These are phyloP conservation scores for Diarsia brunnea DNA, from an alignment of 2,888 invertebrate genomes.

Conservation along the genomic window DNA sequence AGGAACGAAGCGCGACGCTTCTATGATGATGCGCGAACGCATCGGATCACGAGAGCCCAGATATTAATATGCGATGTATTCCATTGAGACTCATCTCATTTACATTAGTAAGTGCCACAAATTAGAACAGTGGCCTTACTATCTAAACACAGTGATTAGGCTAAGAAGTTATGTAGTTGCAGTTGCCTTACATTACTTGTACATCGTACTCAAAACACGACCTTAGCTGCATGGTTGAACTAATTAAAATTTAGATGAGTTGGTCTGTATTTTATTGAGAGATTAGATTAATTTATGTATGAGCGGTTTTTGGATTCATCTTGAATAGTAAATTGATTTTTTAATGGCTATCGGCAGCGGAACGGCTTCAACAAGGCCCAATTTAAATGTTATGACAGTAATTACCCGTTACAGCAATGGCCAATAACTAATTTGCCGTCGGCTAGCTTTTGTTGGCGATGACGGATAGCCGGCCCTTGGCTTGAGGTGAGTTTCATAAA, in stretches of 20 bases:
- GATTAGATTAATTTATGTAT: conserved; percentile 26
- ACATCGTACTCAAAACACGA: conserved; percentile 25
- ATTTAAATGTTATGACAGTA: conserved; percentile 26
- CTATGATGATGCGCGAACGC: conserved; percentile 60
- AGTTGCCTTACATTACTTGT: conserved; percentile 35
- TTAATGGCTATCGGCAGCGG: conserved; percentile 15
- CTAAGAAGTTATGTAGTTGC: conserved; percentile 45
- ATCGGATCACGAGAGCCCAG: conserved; percentile 67
- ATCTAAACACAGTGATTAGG: conserved; percentile 68
- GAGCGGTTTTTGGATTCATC: conserved; percentile 6
- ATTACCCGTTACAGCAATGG: not conserved
- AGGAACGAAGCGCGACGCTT: not conserved
- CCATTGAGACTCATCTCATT: conserved; percentile 75
- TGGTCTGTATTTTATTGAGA: conserved; percentile 38
- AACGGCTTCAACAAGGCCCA: conserved; percentile 17
- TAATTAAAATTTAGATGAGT: conserved; percentile 59
- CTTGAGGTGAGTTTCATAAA: not conserved
- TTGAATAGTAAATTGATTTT: conserved; percentile 30
- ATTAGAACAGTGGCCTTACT: conserved; percentile 78
- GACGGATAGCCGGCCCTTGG: conserved; percentile 1
- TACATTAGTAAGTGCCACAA: conserved; percentile 76
- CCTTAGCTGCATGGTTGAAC: conserved; percentile 43
- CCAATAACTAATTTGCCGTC: not conserved
- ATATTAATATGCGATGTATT: conserved; percentile 65
- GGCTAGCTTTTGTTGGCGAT: conserved; percentile 2